Percentiles rank a stretch among this genome's conserved stretches.
Evolutionary conservation across 2,113 vertebrate genomes (phyloP).

Genomic region (human (Homo sapiens)): DNA sequence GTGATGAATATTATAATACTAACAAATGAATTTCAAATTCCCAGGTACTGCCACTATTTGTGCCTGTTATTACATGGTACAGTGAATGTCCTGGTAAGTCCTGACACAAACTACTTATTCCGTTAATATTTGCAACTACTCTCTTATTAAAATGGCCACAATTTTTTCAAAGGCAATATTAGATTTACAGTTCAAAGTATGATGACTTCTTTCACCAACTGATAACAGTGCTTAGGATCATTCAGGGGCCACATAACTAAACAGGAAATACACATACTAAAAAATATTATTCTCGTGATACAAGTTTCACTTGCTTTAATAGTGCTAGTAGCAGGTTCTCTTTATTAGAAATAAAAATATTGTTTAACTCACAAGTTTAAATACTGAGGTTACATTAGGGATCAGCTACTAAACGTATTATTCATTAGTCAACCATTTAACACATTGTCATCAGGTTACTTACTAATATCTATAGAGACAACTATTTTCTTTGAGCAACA

Average conservation of each 20-base stretch:
- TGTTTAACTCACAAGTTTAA: background rate
- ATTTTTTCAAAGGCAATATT: background rate
- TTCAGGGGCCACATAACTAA: background rate
- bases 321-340: constrained; percentile 5
- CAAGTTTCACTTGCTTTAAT: background rate
- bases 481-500: constrained; percentile 26
- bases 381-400: background rate
- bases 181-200: constrained; percentile 29
- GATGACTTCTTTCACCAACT: background rate
- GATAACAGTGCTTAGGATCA: background rate
- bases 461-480: background rate
- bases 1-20: background rate
- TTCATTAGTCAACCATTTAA: constrained; percentile 5
- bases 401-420: background rate
- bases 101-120: background rate
- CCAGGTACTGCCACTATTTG: background rate
- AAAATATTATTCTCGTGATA: background rate
- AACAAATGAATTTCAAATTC: constrained; percentile 16
- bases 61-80: background rate
- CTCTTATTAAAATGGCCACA: background rate
- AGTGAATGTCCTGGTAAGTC: background rate
- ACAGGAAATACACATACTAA: background rate
- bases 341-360: constrained; percentile 15
- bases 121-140: constrained; percentile 35
- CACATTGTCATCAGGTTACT: background rate